These are phyloP conservation scores for Pycnomerus fuliginosus DNA, from an alignment of 2,888 invertebrate species.

Conservation along the genomic window DNA sequence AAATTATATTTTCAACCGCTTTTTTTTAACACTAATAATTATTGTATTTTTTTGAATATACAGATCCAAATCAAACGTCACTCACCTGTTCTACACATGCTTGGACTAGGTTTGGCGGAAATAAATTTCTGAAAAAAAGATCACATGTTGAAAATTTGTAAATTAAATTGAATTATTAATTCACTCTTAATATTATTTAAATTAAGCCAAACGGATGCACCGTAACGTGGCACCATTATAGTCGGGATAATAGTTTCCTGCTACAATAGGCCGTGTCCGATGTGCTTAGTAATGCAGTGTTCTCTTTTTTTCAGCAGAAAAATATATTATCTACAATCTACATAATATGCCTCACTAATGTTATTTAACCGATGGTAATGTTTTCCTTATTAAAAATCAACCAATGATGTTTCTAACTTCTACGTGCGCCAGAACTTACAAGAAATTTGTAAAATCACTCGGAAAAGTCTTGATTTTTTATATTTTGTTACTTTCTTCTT, in stretches of 20 bases:
- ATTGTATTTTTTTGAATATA: too few relatives aligned
- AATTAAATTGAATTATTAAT: too few relatives aligned
- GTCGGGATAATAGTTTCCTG: slow-evolving; percentile 51
- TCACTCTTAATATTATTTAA: neutral
- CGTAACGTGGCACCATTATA: slow-evolving; percentile 49
- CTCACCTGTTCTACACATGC: slow-evolving; percentile 77
- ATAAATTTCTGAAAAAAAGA: slow-evolving; percentile 76
- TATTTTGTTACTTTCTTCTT: too few relatives aligned
- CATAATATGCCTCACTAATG: too few relatives aligned
- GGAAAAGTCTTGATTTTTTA: too few relatives aligned
- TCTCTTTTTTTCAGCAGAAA: too few relatives aligned
- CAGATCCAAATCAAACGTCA: slow-evolving; percentile 13
- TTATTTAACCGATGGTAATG: too few relatives aligned
- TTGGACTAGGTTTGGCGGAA: slow-evolving; percentile 87
- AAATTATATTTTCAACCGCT: neutral
- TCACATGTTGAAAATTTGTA: too few relatives aligned
- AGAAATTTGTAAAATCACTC: too few relatives aligned
- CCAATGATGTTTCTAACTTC: too few relatives aligned
- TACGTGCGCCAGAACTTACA: slow-evolving; percentile 5
- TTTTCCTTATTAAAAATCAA: too few relatives aligned
- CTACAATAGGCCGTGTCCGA: slow-evolving; percentile 51
- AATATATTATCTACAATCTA: too few relatives aligned
- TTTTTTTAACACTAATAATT: neutral
- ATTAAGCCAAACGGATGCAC: slow-evolving; percentile 40
- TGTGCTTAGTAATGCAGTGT: slow-evolving; percentile 33